A percentile compares a stretch with the other conserved stretches of the same genome.
Conservation (phyloP, 2,797 vertebrate species). For the Oreochromis grahami region DNA sequence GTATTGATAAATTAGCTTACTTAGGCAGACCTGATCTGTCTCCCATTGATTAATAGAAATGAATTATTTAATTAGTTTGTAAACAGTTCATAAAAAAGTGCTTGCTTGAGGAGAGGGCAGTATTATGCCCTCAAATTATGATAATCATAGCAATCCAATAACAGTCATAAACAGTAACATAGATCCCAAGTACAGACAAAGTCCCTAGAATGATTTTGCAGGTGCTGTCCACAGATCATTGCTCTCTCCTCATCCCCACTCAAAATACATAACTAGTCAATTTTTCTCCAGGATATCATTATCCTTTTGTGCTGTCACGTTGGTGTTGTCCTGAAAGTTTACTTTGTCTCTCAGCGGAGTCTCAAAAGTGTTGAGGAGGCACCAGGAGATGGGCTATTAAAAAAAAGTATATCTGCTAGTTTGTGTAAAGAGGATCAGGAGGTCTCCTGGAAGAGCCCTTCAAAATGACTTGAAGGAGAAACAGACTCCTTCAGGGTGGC, state of each 20-base stretch:
- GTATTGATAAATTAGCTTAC: slow-evolving; percentile 49
- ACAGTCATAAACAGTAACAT: not conserved
- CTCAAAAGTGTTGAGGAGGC: not conserved
- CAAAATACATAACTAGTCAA: not conserved
- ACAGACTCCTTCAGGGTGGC: not conserved
- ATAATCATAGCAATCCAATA: not conserved
- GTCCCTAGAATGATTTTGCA: not conserved
- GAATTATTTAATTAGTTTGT: slow-evolving; percentile 56
- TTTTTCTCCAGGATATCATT: not conserved
- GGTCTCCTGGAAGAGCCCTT: not conserved
- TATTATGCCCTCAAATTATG: not conserved
- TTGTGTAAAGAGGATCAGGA: not conserved
- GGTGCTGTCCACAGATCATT: not conserved
- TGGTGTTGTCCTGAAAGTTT: not conserved
- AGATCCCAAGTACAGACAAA: not conserved
- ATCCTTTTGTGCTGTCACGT: not conserved
- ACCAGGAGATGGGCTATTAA: not conserved
- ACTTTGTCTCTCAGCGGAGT: not conserved
- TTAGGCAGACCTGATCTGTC: not conserved
- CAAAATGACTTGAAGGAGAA: not conserved
- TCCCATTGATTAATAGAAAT: slow-evolving; percentile 45
- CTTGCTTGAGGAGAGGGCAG: slow-evolving; percentile 11
- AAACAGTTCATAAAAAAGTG: slow-evolving; percentile 30
- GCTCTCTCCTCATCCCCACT: not conserved
- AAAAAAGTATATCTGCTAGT: not conserved